These are phyloP conservation scores for Merops nubicus DNA, from an alignment of 2,113 vertebrate genomes.

Conservation along the genomic window DNA sequence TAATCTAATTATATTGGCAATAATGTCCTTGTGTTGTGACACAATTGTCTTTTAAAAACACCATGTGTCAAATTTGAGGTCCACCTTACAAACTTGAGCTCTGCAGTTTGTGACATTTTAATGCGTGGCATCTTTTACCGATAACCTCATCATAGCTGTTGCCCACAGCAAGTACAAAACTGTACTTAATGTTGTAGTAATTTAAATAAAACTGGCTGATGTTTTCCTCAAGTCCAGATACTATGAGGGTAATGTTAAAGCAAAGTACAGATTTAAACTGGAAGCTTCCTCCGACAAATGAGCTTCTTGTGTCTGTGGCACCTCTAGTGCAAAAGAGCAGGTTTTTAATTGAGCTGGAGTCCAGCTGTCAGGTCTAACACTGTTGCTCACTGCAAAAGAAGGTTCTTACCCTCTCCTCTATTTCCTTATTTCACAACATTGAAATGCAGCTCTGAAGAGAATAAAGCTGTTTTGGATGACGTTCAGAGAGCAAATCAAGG, in stretches of 20 bases:
- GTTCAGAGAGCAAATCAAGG: constrained; percentile 1
- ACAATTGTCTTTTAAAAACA: neutral
- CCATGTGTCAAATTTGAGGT: neutral
- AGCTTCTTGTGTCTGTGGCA: neutral
- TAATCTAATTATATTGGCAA: neutral
- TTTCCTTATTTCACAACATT: neutral
- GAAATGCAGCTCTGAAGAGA: neutral
- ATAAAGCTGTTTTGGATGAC: neutral
- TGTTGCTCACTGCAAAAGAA: neutral
- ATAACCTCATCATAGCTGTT: neutral
- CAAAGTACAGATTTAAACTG: neutral
- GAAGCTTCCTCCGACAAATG: neutral
- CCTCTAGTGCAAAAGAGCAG: neutral
- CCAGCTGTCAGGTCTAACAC: constrained; percentile 3
- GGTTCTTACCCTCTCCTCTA: constrained; percentile 25
- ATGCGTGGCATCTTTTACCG: neutral
- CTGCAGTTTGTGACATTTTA: neutral
- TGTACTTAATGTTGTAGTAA: neutral
- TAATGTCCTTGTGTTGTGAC: neutral
- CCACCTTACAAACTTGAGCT: neutral
- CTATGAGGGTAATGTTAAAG: neutral
- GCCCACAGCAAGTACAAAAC: neutral
- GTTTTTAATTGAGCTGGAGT: neutral
- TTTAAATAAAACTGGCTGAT: neutral
- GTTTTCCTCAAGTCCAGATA: neutral